These are phyloP conservation scores for Brachyhypopomus gauderio DNA, from an alignment of 2,113 vertebrate genomes.

Conservation along the genomic window DNA sequence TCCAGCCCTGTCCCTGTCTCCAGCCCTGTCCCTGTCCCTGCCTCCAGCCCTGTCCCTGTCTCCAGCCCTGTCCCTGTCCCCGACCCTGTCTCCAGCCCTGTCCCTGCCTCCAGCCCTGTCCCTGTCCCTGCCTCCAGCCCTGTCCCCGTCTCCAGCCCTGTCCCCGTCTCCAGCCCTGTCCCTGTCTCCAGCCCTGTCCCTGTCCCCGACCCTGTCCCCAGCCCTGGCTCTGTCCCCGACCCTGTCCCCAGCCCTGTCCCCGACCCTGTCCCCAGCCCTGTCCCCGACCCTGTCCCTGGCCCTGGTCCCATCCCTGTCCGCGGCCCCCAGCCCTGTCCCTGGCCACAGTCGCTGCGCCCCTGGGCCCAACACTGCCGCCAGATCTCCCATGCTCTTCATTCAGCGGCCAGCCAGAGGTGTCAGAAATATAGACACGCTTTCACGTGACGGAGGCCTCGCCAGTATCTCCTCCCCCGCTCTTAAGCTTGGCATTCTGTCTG, in stretches of 20 bases:
- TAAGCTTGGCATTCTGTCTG: slow-evolving; percentile 79
- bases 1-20: neutral
- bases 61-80: too few relatives aligned
- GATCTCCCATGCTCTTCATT: slow-evolving; percentile 71
- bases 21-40: too few relatives aligned
- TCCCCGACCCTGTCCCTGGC: too few relatives aligned
- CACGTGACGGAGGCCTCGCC: slow-evolving; percentile 77
- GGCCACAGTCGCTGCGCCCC: slow-evolving; percentile 31
- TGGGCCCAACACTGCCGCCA: slow-evolving; percentile 41
- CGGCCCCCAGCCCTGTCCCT: neutral
- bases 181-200: neutral
- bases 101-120: too few relatives aligned
- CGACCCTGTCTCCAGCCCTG: neutral
- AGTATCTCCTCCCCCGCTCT: slow-evolving; percentile 63
- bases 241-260: too few relatives aligned
- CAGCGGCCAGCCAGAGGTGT: slow-evolving; percentile 75
- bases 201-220: too few relatives aligned
- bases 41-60: too few relatives aligned
- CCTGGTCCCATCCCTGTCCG: too few relatives aligned
- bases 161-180: too few relatives aligned
- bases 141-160: too few relatives aligned
- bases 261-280: too few relatives aligned
- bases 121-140: neutral
- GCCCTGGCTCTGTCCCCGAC: too few relatives aligned
- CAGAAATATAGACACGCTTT: slow-evolving; percentile 84